Evolutionary conservation across 2,888 invertebrate genomes (phyloP), one percentile per base, ranked within the genome.

Genomic region (Kuschelorhynchus macadamiae): DNA sequence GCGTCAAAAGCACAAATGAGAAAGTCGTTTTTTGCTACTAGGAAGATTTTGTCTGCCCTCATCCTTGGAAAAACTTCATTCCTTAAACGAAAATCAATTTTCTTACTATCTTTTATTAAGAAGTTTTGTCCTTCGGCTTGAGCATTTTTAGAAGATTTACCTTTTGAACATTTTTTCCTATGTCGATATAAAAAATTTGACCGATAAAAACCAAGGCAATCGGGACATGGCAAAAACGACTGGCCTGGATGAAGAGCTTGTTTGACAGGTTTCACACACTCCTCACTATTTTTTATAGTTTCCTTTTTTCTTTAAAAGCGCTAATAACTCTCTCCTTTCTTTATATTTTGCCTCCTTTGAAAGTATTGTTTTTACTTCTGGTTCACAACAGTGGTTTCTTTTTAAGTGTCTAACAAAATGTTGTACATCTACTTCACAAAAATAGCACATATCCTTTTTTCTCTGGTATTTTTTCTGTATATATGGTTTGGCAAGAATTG

Each of bases 1-100:
- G 72, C 71, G 1, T 67, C 74, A 68, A 63, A 74, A n/a, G 69
- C 71, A 46, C 70, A 59, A 32, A 70, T 66, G 0, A 70, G n/a
- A 7, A 17, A 8, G 32, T 68, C 60, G 20, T 20, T 59, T 42
- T 64, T 68, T 1, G 68, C 68, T 0, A 7, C 41, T 0, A 71
- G 9, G 8, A 56, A 60, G 7, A 67, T 53, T 4, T 49, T 36
- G 41, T 71, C 71, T 32, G 71, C 18, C n/a, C 59, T 41, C 71
- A 71, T 71, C n/a, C 30, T 30, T 0, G 71, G 66, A 49, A 70
- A 71, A 11, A 71, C 59, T 42, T 47, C 9, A 0, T 32, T 8
- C 18, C n/a, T 50, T 47, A 66, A 36, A 9, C 41, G 8, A n/a
- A 0, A 4, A 33, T 64, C 64, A 9, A 64, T 17, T 41, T 21